These are phyloP conservation scores for Lagocephalus sceleratus DNA, from an alignment of 2,797 vertebrate species.

Conservation along the genomic window DNA sequence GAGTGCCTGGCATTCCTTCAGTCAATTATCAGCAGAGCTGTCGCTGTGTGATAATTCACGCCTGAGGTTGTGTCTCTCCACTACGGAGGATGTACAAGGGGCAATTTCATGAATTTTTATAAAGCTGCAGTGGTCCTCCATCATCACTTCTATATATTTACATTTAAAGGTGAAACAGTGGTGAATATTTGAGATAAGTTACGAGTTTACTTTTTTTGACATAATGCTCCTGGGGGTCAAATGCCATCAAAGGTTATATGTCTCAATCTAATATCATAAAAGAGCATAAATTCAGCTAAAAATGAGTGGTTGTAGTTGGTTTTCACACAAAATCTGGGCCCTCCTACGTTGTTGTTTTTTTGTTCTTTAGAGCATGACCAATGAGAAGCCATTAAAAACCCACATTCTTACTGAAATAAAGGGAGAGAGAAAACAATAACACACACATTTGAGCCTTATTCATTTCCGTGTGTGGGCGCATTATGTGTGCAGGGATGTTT, in stretches of 20 bases:
- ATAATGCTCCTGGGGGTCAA: too few species aligned
- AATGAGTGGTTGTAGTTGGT: background rate
- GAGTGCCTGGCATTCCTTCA: slow-evolving; percentile 66
- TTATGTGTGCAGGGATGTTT: background rate
- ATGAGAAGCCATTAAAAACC: background rate
- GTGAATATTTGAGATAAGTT: too few species aligned
- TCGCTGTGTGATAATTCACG: slow-evolving; percentile 57
- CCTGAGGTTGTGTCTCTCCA: slow-evolving; percentile 35
- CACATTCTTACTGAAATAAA: background rate
- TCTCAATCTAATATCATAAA: too few species aligned
- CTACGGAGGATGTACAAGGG: slow-evolving; percentile 37
- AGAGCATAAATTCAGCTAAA: background rate
- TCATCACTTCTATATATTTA: slow-evolving; percentile 22
- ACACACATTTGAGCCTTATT: background rate
- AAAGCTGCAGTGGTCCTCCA: slow-evolving; percentile 19
- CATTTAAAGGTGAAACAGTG: slow-evolving; percentile 7
- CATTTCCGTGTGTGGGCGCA: background rate
- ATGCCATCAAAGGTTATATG: too few species aligned
- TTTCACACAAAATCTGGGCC: background rate
- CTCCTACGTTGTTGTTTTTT: too few species aligned
- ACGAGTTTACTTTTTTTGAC: too few species aligned
- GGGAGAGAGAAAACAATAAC: background rate
- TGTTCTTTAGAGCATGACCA: background rate
- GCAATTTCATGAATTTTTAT: slow-evolving; percentile 42
- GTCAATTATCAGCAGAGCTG: slow-evolving; percentile 66